Evolutionary conservation across 2,797 vertebrate species (phyloP).

Genomic region (Pangasius krempfi): DNA sequence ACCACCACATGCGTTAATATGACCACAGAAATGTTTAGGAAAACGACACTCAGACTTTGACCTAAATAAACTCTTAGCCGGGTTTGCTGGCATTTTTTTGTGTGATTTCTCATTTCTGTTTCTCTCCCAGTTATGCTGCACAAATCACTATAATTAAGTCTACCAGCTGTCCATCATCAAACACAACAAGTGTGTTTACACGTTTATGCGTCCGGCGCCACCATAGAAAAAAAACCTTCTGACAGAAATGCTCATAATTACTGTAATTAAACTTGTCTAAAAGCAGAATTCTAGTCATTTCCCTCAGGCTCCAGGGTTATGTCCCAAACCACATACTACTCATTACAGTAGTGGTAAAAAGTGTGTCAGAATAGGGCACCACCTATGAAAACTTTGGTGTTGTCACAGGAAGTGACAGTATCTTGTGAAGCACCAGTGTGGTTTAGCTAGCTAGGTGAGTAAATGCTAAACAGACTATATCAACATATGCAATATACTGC

Average conservation of each 20-base stretch:
- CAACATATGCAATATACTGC: neutral
- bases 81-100: neutral
- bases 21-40: neutral
- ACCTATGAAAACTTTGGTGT: neutral
- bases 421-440: neutral
- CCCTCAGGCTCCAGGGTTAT: neutral
- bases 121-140: neutral
- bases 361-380: neutral
- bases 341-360: neutral
- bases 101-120: neutral
- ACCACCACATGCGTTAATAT: neutral
- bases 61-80: neutral
- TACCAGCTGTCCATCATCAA: neutral
- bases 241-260: neutral
- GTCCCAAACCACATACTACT: neutral
- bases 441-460: neutral
- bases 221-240: neutral
- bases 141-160: constrained; percentile 20
- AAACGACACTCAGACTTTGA: neutral
- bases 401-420: neutral
- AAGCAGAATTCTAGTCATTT: constrained; percentile 1
- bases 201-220: neutral
- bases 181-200: neutral
- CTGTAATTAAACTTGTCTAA: constrained; percentile 19
- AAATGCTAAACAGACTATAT: neutral